A percentile compares a stretch with the other conserved stretches of the same genome.
Evolutionary conservation across 2,797 vertebrate genomes (phyloP).

Genomic region (Neoniphon sammara): DNA sequence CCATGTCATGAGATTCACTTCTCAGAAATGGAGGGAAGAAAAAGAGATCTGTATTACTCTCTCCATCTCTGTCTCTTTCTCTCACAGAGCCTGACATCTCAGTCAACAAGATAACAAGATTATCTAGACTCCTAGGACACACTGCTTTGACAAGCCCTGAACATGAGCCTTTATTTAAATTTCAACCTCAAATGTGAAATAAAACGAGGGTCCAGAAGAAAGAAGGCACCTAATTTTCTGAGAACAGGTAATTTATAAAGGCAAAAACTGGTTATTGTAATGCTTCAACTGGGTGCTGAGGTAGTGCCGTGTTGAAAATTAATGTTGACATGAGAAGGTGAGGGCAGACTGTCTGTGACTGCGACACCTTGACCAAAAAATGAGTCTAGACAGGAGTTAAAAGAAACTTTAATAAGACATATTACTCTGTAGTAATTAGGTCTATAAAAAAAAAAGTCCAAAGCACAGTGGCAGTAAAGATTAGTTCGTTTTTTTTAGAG

Average conservation of each 20-base stretch:
- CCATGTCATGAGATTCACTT: background rate
- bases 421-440: background rate
- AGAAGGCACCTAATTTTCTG: background rate
- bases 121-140: no score
- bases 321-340: background rate
- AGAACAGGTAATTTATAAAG: background rate
- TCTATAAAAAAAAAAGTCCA: background rate
- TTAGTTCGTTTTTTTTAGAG: background rate
- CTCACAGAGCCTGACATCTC: constrained; percentile 13
- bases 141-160: no score
- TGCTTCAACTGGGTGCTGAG: background rate
- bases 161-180: no score
- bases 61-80: background rate
- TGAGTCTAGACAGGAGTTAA: background rate
- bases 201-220: background rate
- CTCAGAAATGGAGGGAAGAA: background rate
- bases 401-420: background rate
- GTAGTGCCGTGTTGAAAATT: background rate
- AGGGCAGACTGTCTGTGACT: background rate
- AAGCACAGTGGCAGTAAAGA: background rate
- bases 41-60: background rate
- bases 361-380: background rate
- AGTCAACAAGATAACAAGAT: background rate
- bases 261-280: background rate
- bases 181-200: no score